Evolutionary conservation across 2,113 vertebrate genomes (phyloP), one percentile per base, ranked within the genome.

Genomic region (Podilymbus podiceps): DNA sequence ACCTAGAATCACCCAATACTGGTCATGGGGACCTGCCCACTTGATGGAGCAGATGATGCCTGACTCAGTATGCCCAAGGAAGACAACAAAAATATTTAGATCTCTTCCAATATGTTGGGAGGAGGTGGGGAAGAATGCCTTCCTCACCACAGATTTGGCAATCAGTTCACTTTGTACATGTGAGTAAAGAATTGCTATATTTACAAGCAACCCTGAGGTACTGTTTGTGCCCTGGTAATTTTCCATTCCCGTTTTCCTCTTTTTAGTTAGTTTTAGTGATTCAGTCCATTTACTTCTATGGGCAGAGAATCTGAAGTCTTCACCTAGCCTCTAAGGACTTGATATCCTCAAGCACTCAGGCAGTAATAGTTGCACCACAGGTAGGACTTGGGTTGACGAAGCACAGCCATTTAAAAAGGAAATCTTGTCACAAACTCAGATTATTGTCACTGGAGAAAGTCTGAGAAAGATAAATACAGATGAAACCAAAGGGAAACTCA

Each of bases 131-230:
- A 80, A 88, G 68, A 91, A 96, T 92, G 31, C 22, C 44, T 75
- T 66, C 33, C 50, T 85, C 68, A 85, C 73, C 93, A 90, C n/a
- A 87, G 55, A 76, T 94, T 82, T 96, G 92, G 82, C 79, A 94
- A 71, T 77, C 30, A 35, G 38, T 73, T 94, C 33, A 71, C 44
- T 93, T 35, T 88, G 52, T 84, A 78, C 35, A 68, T 42, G 56
- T 62, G 72, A 94, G 44, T 59, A 68, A 92, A 89, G 58, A 86
- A 74, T 31, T 46, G 19, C 6, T 67, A 13, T 73, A 89, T 88
- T 87, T 88, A 50, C 28, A 69, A 87, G 69, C 49, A 86, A 72
- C 19, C 24, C 59, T 0, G 3, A 53, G 23, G 40, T 64, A 80
- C 40, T 93, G 1, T 44, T 84, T 59, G 40, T 81, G 15, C 69